Evolutionary conservation across 2,797 vertebrate species (phyloP).

Genomic region (Holocentrus rufus): DNA sequence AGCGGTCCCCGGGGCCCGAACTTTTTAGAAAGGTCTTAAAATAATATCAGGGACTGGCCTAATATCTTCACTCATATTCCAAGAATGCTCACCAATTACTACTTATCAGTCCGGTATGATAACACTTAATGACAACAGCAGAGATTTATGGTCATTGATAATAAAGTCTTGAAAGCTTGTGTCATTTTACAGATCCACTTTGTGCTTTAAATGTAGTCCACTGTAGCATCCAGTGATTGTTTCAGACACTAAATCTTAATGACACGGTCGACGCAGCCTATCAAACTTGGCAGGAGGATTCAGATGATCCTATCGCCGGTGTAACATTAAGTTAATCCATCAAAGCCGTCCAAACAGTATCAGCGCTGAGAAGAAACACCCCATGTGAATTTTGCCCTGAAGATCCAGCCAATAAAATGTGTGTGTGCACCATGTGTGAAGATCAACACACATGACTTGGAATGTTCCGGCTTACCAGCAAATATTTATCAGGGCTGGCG

Average conservation of each 20-base stretch:
- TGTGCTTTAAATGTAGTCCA: slow-evolving; percentile 10
- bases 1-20: neutral
- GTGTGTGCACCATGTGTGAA: slow-evolving; percentile 58
- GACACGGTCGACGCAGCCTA: neutral
- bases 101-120: slow-evolving; percentile 12
- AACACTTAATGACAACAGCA: slow-evolving; percentile 3
- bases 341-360: slow-evolving; percentile 44
- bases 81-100: neutral
- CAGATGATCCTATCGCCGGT: slow-evolving; percentile 3
- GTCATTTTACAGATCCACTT: neutral
- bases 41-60: slow-evolving; percentile 4
- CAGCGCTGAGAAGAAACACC: slow-evolving; percentile 49
- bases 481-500: slow-evolving; percentile 60
- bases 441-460: slow-evolving; percentile 32
- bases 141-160: slow-evolving; percentile 8
- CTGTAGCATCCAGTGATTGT: neutral
- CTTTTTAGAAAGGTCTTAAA: slow-evolving; percentile 24
- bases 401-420: slow-evolving; percentile 32
- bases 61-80: slow-evolving; percentile 15
- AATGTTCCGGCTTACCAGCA: slow-evolving; percentile 50
- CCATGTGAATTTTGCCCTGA: slow-evolving; percentile 29
- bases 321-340: slow-evolving; percentile 25
- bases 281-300: slow-evolving; percentile 33
- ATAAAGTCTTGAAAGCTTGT: slow-evolving; percentile 4
- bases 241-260: slow-evolving; percentile 13